Base-by-base conservation (phyloP, 2,797 vertebrate genomes). In the Acanthis flammea region DNA sequence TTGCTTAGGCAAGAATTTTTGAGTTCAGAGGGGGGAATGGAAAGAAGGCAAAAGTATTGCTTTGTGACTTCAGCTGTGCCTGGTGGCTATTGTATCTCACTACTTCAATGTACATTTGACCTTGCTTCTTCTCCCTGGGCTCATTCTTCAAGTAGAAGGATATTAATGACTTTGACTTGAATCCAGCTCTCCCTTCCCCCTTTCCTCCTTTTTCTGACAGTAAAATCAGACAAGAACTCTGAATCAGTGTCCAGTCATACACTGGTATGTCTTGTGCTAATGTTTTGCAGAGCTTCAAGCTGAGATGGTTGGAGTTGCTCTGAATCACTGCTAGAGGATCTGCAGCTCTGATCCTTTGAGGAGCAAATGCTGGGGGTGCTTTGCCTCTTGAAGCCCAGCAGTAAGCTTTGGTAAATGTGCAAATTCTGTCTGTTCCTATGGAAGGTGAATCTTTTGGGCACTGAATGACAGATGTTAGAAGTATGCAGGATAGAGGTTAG, bases 231-330 rank as follows among this genome's bases (percentile, higher is more conserved):
- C 68, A 70, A 44, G 70, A 89, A 30, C 72, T 72, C 78, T 88
- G 94, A 92, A 61, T 95, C 86, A 87, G 17, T 33, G 35, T 93
- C 65, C 78, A 92, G 75, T 80, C 88, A 91, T 65, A 61, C 18
- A 6, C 5, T 67, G 77, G 63, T 76, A 79, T 82, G 88, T 85
- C 88, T 57, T 37, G 33, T 45, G 35, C 30, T 85, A 54, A n/a
- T 67, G 31, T 70, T 94, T 75, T 91, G 25, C 80, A 79, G 65
- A 91, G 6, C 50, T 90, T 80, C 68, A 77, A 39, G 27, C 55
- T 76, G 71, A 78, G 54, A 50, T 77, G 47, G 33, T 6, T 51
- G 24, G 41, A 30, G n/a, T 15, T 84, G 19, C n/a, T 62, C 33
- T 92, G 79, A 85, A 41, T 94, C 71, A 54, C 21, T 65, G 48